phyloP scores from a whole-genome alignment of 2,113 vertebrate species.

The Amphiprion ocellaris region DNA sequence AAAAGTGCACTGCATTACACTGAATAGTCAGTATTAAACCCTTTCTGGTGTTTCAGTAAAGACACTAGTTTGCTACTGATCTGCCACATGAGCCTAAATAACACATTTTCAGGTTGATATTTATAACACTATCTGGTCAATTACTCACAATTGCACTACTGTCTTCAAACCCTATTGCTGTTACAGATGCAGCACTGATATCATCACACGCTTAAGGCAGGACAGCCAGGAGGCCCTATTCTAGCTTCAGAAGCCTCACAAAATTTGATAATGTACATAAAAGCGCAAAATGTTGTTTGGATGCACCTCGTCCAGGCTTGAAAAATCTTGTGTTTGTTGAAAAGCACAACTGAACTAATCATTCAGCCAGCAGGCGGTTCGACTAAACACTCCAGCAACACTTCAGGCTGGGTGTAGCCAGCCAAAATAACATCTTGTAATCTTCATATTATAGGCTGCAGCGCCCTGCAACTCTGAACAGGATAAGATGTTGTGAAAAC shows the following conservation, averaged over 20 bases:
- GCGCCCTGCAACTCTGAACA: neutral
- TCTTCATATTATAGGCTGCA: constrained; percentile 32
- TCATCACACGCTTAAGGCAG: constrained; percentile 23
- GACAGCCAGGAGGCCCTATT: constrained; percentile 5
- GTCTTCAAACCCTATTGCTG: constrained; percentile 12
- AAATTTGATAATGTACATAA: constrained; percentile 22
- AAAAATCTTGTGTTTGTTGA: neutral
- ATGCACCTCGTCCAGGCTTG: neutral
- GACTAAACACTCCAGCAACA: neutral
- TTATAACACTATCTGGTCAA: neutral
- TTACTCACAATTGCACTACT: neutral
- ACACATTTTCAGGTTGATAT: neutral
- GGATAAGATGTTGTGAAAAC: constrained; percentile 27
- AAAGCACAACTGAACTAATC: neutral
- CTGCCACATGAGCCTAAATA: neutral
- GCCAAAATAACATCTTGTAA: constrained; percentile 38
- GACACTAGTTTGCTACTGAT: neutral
- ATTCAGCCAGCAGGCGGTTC: constrained; percentile 6
- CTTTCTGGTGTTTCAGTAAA: too few relatives aligned
- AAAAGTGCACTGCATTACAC: too few relatives aligned
- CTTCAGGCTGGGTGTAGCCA: constrained; percentile 45
- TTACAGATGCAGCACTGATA: constrained; percentile 24
- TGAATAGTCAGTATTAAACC: too few relatives aligned
- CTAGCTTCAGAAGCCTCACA: constrained; percentile 13
- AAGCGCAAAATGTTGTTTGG: neutral